A percentile compares a stretch with the other conserved stretches of the same genome.
phyloP scores from a whole-genome alignment of 2,113 vertebrate species.

The Entelurus aequoreus region DNA sequence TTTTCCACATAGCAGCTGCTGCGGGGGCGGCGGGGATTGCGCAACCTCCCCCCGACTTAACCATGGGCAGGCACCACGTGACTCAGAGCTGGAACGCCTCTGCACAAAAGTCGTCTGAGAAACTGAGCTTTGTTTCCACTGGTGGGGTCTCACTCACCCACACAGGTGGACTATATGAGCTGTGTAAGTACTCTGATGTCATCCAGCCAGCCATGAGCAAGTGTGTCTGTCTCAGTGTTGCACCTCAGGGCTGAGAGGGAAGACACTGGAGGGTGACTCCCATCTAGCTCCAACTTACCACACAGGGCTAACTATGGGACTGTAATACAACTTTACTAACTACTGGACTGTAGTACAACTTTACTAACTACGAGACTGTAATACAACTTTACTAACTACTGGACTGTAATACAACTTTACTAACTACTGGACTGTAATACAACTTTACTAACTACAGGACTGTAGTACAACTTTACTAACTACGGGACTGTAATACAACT shows the following conservation, averaged over 20 bases:
- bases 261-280: background rate
- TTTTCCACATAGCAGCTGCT: constrained; percentile 34
- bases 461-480: no score
- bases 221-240: background rate
- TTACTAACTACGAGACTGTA: no score
- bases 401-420: no score
- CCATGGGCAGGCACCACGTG: constrained; percentile 23
- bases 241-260: background rate
- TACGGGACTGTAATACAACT: no score
- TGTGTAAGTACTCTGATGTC: constrained; percentile 10
- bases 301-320: background rate
- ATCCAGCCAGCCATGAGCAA: constrained; percentile 8
- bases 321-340: background rate
- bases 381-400: no score
- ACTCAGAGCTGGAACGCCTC: constrained; percentile 34
- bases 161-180: background rate
- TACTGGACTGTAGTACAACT: no score
- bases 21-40: constrained; percentile 38
- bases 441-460: no score
- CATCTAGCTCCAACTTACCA: no score
- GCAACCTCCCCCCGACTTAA: constrained; percentile 22
- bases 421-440: no score
- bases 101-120: constrained; percentile 8
- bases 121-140: background rate
- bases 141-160: background rate